Conservation (phyloP, 1,140 invertebrate species). For the Carcinoscorpius rotundicauda region DNA sequence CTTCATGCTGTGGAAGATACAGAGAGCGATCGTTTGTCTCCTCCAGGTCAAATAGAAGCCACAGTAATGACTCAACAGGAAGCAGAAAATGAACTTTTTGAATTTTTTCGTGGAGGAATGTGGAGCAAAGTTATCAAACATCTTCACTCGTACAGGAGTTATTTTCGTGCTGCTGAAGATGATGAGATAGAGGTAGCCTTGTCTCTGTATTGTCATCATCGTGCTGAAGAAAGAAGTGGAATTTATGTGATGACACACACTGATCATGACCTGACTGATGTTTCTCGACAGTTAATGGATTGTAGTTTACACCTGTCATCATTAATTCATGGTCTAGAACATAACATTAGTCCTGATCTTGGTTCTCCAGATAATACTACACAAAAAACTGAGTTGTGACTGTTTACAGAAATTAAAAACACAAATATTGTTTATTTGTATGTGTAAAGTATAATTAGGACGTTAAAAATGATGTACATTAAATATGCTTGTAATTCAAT, state of each 20-base stretch:
- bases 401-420: too few relatives aligned
- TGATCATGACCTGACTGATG: conserved; percentile 47
- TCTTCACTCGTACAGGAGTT: conserved; percentile 44
- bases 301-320: conserved; percentile 50
- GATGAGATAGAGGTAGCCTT: conserved; percentile 53
- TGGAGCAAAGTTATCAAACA: conserved; percentile 51
- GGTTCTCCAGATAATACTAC: too few relatives aligned
- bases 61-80: conserved; percentile 37
- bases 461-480: too few relatives aligned
- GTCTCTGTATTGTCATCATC: conserved; percentile 54
- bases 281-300: conserved; percentile 50
- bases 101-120: conserved; percentile 47
- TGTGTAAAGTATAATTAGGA: too few relatives aligned
- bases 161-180: conserved; percentile 40
- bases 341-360: neutral
- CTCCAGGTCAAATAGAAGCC: conserved; percentile 35
- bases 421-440: too few relatives aligned
- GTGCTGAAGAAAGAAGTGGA: conserved; percentile 54
- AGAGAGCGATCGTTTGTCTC: conserved; percentile 33
- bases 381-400: too few relatives aligned
- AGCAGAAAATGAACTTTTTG: conserved; percentile 41
- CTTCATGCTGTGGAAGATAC: conserved; percentile 30
- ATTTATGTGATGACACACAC: conserved; percentile 45
- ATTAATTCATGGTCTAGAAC: conserved; percentile 39
- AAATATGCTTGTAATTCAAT: too few relatives aligned